A percentile compares a stretch with the other conserved stretches of the same genome.
These are phyloP conservation scores for Chitala chitala DNA, from an alignment of 2,113 vertebrate genomes.

Conservation along the genomic window DNA sequence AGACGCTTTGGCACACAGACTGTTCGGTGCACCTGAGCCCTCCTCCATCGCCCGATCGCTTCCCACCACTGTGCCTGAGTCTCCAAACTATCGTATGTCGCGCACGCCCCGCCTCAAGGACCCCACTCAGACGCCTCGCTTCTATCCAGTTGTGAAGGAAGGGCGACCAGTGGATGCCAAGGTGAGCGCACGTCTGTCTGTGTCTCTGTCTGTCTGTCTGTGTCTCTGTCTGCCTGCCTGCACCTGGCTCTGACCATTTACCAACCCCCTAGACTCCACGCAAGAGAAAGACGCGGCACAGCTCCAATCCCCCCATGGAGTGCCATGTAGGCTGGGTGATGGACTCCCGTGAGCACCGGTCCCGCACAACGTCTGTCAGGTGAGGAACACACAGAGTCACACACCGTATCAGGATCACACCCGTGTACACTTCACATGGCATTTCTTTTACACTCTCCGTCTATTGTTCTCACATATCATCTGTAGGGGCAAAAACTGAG, in stretches of 20 bases:
- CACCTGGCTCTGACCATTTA: background rate
- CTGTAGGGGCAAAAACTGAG: too few species aligned
- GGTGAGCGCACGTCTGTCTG: slow-evolving; percentile 50
- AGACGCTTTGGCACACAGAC: slow-evolving; percentile 40
- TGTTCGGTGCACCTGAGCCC: slow-evolving; percentile 44
- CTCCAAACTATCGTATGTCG: slow-evolving; percentile 63
- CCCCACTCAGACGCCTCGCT: slow-evolving; percentile 80
- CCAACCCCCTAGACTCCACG: slow-evolving; percentile 66
- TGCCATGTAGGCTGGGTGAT: slow-evolving; percentile 93
- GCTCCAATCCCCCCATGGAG: slow-evolving; percentile 83
- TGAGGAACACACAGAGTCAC: too few species aligned
- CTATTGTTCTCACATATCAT: too few species aligned
- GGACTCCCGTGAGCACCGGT: slow-evolving; percentile 85
- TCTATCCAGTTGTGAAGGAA: slow-evolving; percentile 93
- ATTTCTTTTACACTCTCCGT: too few species aligned
- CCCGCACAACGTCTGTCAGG: slow-evolving; percentile 80
- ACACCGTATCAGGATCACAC: too few species aligned
- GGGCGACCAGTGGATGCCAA: slow-evolving; percentile 66
- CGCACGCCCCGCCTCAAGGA: slow-evolving; percentile 65
- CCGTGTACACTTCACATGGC: too few species aligned
- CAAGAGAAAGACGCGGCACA: slow-evolving; percentile 90
- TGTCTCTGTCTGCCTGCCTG: too few species aligned
- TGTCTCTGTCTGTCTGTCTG: background rate
- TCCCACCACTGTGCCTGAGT: slow-evolving; percentile 72
- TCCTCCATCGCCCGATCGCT: slow-evolving; percentile 59